Conservation (phyloP, 37 sponge, comb jelly and placozoan species). For the Haliclona indistincta region DNA sequence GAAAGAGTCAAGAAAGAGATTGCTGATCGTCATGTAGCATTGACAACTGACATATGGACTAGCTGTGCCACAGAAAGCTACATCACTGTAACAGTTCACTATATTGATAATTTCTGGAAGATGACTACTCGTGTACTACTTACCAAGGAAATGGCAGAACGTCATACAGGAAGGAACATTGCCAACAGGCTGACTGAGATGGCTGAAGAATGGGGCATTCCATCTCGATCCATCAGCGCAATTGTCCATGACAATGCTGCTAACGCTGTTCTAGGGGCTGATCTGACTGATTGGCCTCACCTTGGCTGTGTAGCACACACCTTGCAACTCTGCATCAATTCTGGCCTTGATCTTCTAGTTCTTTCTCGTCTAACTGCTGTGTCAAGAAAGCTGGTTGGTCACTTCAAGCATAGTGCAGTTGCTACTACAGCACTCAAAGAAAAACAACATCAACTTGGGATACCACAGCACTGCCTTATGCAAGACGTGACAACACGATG, state of each 20-base stretch:
- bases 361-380: constrained; percentile 1
- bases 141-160: constrained; percentile 6
- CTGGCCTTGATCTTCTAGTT: background rate
- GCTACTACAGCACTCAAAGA: constrained; percentile 13
- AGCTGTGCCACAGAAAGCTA: constrained; percentile 17
- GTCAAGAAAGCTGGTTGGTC: constrained; percentile 23
- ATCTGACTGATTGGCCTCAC: constrained; percentile 6
- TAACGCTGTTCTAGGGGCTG: background rate
- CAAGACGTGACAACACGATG: constrained; percentile 21
- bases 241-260: constrained; percentile 6
- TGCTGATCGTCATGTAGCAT: constrained; percentile 4
- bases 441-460: background rate
- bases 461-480: constrained; percentile 11
- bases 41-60: constrained; percentile 18
- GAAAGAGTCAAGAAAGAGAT: constrained; percentile 4
- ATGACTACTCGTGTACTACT: constrained; percentile 10
- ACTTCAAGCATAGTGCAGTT: constrained; percentile 24
- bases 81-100: constrained; percentile 10
- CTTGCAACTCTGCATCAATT: constrained; percentile 12
- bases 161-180: constrained; percentile 7
- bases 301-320: constrained; percentile 3
- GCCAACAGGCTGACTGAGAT: constrained; percentile 6
- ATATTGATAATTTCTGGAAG: background rate
- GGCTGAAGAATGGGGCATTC: background rate
- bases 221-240: background rate